Conservation (phyloP, 2,113 vertebrate species). For the Tylochromis polylepis region DNA sequence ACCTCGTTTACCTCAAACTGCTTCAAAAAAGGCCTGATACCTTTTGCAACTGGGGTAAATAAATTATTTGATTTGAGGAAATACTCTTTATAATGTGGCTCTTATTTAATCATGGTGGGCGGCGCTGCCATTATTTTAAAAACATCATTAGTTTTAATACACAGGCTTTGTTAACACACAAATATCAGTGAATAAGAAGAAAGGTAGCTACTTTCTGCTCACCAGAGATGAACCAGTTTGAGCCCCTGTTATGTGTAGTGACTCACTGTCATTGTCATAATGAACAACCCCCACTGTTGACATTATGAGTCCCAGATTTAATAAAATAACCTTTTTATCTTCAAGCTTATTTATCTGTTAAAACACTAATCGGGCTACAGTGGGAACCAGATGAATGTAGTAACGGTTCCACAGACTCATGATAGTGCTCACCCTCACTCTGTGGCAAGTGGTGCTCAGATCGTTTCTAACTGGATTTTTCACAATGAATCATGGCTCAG, state of each 20-base stretch:
- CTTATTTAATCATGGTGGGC: background rate
- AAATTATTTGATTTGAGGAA: background rate
- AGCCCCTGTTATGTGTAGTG: background rate
- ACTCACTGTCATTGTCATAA: background rate
- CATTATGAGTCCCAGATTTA: background rate
- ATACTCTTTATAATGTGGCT: background rate
- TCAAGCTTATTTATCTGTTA: background rate
- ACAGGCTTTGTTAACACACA: background rate
- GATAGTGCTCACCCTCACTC: background rate
- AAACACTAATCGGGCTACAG: rapidly evolving
- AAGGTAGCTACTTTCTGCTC: background rate
- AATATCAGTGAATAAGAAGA: background rate
- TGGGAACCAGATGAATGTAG: background rate
- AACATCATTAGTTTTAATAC: background rate
- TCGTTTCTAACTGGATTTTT: background rate
- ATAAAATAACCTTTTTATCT: background rate
- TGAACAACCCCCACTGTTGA: background rate
- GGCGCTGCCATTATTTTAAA: background rate
- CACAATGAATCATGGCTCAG: background rate
- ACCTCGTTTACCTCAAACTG: background rate
- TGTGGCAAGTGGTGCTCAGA: background rate
- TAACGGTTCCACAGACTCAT: background rate
- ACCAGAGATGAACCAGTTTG: background rate
- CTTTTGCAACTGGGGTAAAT: rapidly evolving
- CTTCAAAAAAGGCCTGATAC: background rate